phyloP scores from a whole-genome alignment of 2,888 invertebrate species.

The Chloroclysta siterata region DNA sequence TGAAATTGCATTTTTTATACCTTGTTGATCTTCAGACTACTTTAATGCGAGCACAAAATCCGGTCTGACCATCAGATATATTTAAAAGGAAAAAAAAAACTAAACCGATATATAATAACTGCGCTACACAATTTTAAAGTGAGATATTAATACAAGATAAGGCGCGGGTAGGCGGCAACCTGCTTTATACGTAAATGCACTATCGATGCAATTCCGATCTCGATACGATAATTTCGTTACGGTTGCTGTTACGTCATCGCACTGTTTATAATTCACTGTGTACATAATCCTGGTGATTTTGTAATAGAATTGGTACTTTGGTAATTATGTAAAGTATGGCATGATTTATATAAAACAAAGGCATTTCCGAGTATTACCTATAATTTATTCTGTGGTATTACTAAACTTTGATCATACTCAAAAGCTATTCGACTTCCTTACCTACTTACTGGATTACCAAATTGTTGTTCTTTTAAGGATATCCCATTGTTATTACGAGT shows the following conservation, averaged over 20 bases:
- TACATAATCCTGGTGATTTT: constrained; percentile 30
- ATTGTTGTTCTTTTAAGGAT: no score
- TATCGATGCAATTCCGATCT: constrained; percentile 40
- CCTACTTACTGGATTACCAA: no score
- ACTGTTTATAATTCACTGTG: constrained; percentile 26
- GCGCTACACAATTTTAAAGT: no score
- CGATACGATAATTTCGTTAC: constrained; percentile 41
- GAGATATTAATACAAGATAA: no score
- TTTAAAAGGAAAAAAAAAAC: no score
- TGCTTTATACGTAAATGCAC: constrained; percentile 11
- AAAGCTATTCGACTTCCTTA: constrained; percentile 7
- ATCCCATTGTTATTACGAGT: no score
- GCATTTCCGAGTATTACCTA: constrained; percentile 16
- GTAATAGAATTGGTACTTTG: constrained; percentile 27
- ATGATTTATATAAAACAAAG: constrained; percentile 22
- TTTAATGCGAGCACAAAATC: no score
- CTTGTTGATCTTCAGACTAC: no score
- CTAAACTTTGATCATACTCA: constrained; percentile 25
- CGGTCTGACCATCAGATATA: no score
- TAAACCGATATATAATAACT: no score
- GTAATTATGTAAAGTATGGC: constrained; percentile 33
- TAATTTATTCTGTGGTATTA: constrained; percentile 3
- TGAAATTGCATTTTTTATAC: no score
- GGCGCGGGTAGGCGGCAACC: neutral
- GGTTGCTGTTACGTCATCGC: constrained; percentile 45